Percentiles rank a stretch among this genome's conserved stretches.
Conservation (phyloP, 1,140 invertebrate genomes). For the Ctenoplectra terminalis region DNA sequence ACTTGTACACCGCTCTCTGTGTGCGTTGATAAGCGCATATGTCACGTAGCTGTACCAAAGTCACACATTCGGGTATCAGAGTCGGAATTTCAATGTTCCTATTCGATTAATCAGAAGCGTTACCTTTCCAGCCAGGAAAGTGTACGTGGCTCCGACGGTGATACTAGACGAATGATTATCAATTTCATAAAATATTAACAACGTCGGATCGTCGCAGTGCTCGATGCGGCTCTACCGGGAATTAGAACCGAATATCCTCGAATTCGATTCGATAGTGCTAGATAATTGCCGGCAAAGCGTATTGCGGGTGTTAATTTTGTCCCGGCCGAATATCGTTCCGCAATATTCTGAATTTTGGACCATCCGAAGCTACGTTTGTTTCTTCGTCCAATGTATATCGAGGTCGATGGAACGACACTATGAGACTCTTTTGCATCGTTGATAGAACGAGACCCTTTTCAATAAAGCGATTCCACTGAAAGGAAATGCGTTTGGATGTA, state of each 20-base stretch:
- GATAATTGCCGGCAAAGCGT: slow-evolving; percentile 9
- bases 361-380: no score
- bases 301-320: not conserved
- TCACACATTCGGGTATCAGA: slow-evolving; percentile 16
- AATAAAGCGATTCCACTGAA: not conserved
- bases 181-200: slow-evolving; percentile 57
- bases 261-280: slow-evolving; percentile 2
- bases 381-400: not conserved
- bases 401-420: not conserved
- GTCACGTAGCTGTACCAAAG: slow-evolving; percentile 24
- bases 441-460: not conserved
- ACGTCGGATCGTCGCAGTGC: not conserved
- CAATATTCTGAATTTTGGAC: no score
- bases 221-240: not conserved
- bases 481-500: not conserved
- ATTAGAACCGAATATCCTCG: slow-evolving; percentile 38
- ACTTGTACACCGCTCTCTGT: not conserved
- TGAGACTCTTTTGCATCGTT: not conserved
- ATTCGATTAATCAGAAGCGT: slow-evolving; percentile 22
- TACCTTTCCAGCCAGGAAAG: not conserved
- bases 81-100: slow-evolving; percentile 30
- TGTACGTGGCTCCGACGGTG: not conserved
- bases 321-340: not conserved
- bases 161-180: slow-evolving; percentile 47
- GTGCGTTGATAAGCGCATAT: not conserved